Evolutionary conservation across 1,140 invertebrate species (phyloP), one percentile per base, ranked within the genome.

Genomic region (Ylistrum balloti): DNA sequence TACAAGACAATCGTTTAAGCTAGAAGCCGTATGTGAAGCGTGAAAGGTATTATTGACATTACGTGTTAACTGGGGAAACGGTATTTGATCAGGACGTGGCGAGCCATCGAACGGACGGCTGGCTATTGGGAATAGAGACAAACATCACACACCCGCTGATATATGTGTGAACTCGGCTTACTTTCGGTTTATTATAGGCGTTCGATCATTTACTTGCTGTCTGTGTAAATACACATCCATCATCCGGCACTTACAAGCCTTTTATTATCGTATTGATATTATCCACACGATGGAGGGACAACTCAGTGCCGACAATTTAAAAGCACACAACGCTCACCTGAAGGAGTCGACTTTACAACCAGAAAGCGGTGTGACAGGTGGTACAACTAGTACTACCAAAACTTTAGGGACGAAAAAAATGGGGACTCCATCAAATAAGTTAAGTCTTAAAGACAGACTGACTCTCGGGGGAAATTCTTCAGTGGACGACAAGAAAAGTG

Each of bases 401-500:
- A 28, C 56, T 9, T 74, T n/a, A 45, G 9, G 7, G 17, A 17
- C 41, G 5, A n/a, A 74, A 1, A 74, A 74, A 74, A 74, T 74
- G 56, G n/a, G 56, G 5, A 1, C 11, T 1, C 56, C n/a, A 7
- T 74, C 56, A 28, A 74, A 74, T 28, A 74, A 74, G 28, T n/a
- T 74, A 5, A 74, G 56, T 11, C 56, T 74, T 11, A 74, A 74
- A n/a, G 56, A 74, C n/a, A 74, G 56, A 28, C n/a, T 74, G 32
- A 34, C 86, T 33, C 7, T 86, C 0, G 35, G 86, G 7, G 86
- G 35, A 10, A 0, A 86, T 22, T 86, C 33, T 33, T 33, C 33
- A 9, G 28, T 33, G 86, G 89, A 90, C 10, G 91, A 92, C 41
- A 92, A 92, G 48, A 88, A 90, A 20, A 89, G 88, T 32, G 91